These are phyloP conservation scores for Parasteatoda tepidariorum DNA, from an alignment of 1,140 invertebrate genomes.

Conservation along the genomic window DNA sequence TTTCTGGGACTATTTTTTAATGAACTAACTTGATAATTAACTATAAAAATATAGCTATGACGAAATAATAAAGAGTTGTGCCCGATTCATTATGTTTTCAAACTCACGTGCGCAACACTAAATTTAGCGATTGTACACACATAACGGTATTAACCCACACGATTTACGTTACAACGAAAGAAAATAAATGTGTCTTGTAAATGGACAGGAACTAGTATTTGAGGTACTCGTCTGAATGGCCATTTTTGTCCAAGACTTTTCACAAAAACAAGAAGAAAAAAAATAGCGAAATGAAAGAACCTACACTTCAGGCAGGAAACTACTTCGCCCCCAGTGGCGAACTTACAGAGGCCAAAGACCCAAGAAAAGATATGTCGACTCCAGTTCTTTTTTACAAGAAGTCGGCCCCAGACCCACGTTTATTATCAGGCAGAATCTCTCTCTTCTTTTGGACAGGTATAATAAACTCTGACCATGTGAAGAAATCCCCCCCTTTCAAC, in stretches of 20 bases:
- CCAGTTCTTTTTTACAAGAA: background rate
- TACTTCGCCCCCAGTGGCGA: background rate
- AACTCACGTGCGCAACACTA: too few relatives aligned
- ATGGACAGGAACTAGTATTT: too few relatives aligned
- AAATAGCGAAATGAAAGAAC: background rate
- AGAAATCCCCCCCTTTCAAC: background rate
- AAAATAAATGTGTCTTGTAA: too few relatives aligned
- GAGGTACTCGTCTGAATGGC: too few relatives aligned
- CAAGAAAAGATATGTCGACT: constrained; percentile 20
- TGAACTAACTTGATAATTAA: too few relatives aligned
- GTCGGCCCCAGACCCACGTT: background rate
- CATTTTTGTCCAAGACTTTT: background rate
- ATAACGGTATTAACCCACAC: too few relatives aligned
- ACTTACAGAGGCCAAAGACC: constrained; percentile 23
- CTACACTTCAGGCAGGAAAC: background rate
- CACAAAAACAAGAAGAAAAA: background rate
- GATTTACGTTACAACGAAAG: too few relatives aligned
- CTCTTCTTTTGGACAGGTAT: background rate
- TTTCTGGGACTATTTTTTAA: too few relatives aligned
- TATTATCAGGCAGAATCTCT: background rate
- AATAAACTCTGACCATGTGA: constrained; percentile 32
- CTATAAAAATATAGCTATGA: too few relatives aligned
- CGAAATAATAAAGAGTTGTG: too few relatives aligned
- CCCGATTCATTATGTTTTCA: too few relatives aligned
- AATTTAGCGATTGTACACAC: too few relatives aligned